These are phyloP conservation scores for Tyria jacobaeae DNA, from an alignment of 2,888 invertebrate genomes.

Conservation along the genomic window DNA sequence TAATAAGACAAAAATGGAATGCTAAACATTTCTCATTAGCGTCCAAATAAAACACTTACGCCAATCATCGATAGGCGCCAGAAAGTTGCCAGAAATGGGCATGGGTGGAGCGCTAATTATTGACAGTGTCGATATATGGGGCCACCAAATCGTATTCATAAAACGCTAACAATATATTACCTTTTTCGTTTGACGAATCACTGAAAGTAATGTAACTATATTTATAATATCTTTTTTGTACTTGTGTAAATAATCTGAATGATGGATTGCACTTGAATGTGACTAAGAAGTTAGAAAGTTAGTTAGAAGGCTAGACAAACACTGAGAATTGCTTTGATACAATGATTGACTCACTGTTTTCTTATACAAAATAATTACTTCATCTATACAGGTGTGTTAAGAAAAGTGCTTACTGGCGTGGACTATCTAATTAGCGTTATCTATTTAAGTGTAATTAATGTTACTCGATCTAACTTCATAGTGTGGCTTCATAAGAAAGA, in stretches of 20 bases:
- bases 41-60: slow-evolving; percentile 48
- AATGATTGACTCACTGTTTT: slow-evolving; percentile 18
- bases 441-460: too few relatives aligned
- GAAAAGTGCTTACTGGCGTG: background rate
- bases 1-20: slow-evolving; percentile 62
- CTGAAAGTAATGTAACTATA: slow-evolving; percentile 37
- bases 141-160: slow-evolving; percentile 51
- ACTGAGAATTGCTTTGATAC: slow-evolving; percentile 23
- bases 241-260: slow-evolving; percentile 26
- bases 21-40: slow-evolving; percentile 70
- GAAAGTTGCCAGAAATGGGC: slow-evolving; percentile 61
- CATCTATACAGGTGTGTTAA: background rate
- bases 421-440: too few relatives aligned
- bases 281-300: too few relatives aligned
- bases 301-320: slow-evolving; percentile 40
- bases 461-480: too few relatives aligned
- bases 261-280: slow-evolving; percentile 42
- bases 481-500: too few relatives aligned
- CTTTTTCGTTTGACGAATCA: slow-evolving; percentile 66
- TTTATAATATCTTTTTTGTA: slow-evolving; percentile 21
- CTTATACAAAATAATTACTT: slow-evolving; percentile 9
- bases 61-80: slow-evolving; percentile 59
- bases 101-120: slow-evolving; percentile 67
- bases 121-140: slow-evolving; percentile 52
- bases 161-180: slow-evolving; percentile 62